Evolutionary conservation across 2,113 vertebrate genomes (phyloP).

Genomic region (Cathartes aura): DNA sequence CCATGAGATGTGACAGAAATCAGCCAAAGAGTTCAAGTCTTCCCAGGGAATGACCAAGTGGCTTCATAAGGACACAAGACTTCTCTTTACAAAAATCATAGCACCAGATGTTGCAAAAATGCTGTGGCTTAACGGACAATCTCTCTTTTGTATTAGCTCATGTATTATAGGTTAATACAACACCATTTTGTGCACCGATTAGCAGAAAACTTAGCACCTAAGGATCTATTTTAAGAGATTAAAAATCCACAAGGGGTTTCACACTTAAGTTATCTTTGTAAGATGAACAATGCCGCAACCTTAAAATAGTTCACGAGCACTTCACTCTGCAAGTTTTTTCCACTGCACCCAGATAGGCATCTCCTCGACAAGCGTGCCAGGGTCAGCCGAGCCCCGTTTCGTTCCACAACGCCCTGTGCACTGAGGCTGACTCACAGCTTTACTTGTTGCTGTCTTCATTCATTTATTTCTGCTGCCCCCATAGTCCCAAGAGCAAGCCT

Average conservation of each 20-base stretch:
- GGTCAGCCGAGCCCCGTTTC: neutral
- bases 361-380: neutral
- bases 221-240: neutral
- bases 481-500: neutral
- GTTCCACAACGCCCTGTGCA: neutral
- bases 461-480: neutral
- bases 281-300: neutral
- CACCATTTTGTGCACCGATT: rapidly evolving
- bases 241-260: neutral
- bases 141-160: neutral
- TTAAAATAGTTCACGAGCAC: neutral
- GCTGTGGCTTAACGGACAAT: neutral
- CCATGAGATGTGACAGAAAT: neutral
- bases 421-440: neutral
- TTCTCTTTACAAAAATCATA: neutral
- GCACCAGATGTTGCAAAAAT: neutral
- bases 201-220: neutral
- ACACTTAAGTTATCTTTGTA: neutral
- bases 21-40: neutral
- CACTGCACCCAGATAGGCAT: neutral
- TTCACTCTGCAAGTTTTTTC: neutral
- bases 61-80: neutral
- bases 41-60: rapidly evolving
- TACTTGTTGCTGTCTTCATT: neutral
- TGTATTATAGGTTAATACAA: rapidly evolving